A percentile compares a stretch with the other conserved stretches of the same genome.
These are phyloP conservation scores for Cydia amplana DNA, from an alignment of 1,140 invertebrate genomes.

Conservation along the genomic window DNA sequence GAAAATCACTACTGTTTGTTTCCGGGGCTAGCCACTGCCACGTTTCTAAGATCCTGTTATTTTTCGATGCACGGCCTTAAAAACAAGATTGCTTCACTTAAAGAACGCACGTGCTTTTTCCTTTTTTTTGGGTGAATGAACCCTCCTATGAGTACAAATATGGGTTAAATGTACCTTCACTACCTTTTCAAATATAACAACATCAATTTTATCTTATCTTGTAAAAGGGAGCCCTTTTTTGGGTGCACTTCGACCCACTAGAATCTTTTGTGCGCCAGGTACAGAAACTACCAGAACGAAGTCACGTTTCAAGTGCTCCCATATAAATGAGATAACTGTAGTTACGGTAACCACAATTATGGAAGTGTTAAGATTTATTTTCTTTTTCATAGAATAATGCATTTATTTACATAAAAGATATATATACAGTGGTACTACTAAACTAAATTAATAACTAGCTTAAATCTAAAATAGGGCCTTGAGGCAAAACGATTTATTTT, in stretches of 20 bases:
- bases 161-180: not conserved
- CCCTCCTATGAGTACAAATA: not conserved
- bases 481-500: too few relatives aligned
- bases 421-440: too few relatives aligned
- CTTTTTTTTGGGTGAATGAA: not conserved
- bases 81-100: not conserved
- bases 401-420: too few relatives aligned
- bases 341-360: not conserved
- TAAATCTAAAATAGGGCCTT: too few relatives aligned
- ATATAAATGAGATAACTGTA: not conserved
- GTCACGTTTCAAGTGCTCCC: not conserved
- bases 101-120: not conserved
- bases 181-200: not conserved
- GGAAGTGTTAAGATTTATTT: too few relatives aligned
- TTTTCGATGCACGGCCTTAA: too few relatives aligned
- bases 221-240: not conserved
- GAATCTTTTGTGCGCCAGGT: not conserved
- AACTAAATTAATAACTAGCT: too few relatives aligned
- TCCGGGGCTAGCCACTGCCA: too few relatives aligned
- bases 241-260: not conserved
- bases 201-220: not conserved
- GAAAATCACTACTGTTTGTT: too few relatives aligned
- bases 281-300: not conserved
- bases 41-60: too few relatives aligned
- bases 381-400: too few relatives aligned